Evolutionary conservation across 2,888 invertebrate species (phyloP).

Genomic region (Oeneis ivallda): DNA sequence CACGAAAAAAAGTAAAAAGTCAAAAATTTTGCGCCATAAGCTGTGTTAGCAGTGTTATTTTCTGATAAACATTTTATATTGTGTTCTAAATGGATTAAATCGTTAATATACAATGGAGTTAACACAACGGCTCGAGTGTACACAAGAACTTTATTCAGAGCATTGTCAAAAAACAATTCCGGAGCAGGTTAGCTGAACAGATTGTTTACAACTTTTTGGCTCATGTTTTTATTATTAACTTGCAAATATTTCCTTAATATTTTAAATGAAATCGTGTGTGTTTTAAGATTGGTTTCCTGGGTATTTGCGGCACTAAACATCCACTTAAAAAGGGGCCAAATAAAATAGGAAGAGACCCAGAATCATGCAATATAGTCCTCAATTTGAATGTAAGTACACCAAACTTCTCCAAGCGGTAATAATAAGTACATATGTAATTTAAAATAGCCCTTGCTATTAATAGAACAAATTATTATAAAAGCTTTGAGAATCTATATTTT

Average conservation of each 20-base stretch:
- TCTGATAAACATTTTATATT: not conserved
- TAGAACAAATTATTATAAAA: too few relatives aligned
- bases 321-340: slow-evolving; percentile 68
- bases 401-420: not conserved
- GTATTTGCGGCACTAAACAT: slow-evolving; percentile 67
- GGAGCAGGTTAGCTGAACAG: slow-evolving; percentile 56
- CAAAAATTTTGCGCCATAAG: too few relatives aligned
- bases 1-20: too few relatives aligned
- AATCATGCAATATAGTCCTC: slow-evolving; percentile 64
- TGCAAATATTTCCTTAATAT: not conserved
- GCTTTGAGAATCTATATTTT: too few relatives aligned
- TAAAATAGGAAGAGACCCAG: slow-evolving; percentile 71
- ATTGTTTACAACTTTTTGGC: slow-evolving; percentile 9
- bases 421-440: too few relatives aligned
- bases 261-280: slow-evolving; percentile 6
- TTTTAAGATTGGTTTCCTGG: slow-evolving; percentile 70
- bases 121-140: slow-evolving; percentile 66
- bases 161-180: slow-evolving; percentile 51
- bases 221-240: slow-evolving; percentile 1
- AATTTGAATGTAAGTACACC: slow-evolving; percentile 62
- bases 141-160: slow-evolving; percentile 57
- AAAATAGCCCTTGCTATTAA: too few relatives aligned
- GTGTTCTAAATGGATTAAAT: not conserved
- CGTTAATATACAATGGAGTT: slow-evolving; percentile 54
- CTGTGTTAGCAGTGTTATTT: too few relatives aligned